Evolutionary conservation across 2,888 invertebrate genomes (phyloP).

Genomic region (Drosophila cracens): DNA sequence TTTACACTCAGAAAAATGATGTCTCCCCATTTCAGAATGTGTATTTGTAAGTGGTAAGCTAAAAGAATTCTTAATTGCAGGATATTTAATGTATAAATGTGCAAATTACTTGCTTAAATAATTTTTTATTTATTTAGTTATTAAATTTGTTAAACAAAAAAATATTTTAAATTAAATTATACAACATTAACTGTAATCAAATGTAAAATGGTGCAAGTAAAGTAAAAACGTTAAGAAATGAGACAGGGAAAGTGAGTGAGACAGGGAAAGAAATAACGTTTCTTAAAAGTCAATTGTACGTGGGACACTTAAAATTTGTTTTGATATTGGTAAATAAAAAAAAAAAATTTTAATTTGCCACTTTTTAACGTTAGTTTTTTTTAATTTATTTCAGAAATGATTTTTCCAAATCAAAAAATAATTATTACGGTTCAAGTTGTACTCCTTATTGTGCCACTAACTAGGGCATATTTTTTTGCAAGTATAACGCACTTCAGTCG

Average conservation of each 20-base stretch:
- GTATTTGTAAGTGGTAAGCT: not conserved
- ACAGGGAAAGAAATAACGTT: not conserved
- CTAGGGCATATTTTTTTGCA: not conserved
- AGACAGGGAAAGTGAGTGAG: no score
- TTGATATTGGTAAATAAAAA: not conserved
- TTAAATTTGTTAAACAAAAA: not conserved
- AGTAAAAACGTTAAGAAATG: no score
- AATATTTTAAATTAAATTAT: not conserved
- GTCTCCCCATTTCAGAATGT: not conserved
- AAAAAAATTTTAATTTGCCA: rapidly evolving
- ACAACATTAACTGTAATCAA: not conserved
- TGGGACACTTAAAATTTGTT: not conserved
- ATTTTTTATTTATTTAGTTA: not conserved
- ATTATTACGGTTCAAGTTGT: not conserved
- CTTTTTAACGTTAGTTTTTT: not conserved
- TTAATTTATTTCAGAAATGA: not conserved
- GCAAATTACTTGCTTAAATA: not conserved
- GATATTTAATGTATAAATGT: not conserved
- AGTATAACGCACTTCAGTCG: conserved; percentile 35
- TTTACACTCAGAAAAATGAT: conserved; percentile 2
- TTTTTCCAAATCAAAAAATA: not conserved
- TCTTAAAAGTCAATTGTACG: not conserved
- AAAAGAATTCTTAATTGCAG: not conserved
- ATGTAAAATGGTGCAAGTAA: not conserved
- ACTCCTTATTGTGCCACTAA: not conserved